Evolutionary conservation across 1,140 invertebrate genomes (phyloP).

Genomic region (Trachymyrmex septentrionalis): DNA sequence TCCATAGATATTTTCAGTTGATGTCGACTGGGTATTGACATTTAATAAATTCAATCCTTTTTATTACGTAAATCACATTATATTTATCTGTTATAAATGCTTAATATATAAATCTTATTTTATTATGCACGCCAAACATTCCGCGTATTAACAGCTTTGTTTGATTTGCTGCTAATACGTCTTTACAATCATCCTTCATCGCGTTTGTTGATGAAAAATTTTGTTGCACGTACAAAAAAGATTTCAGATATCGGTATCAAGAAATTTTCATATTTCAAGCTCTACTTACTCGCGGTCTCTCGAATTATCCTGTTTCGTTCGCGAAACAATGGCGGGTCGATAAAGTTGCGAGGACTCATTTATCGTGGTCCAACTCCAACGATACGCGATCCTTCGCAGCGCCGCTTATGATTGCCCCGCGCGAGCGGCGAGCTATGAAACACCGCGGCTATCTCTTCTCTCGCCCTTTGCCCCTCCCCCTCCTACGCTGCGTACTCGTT

Average conservation of each 20-base stretch:
- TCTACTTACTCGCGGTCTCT: slow-evolving; percentile 45
- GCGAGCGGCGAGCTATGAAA: background rate
- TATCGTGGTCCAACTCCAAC: slow-evolving; percentile 58
- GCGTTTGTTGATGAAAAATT: background rate
- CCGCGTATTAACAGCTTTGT: background rate
- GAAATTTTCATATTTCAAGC: slow-evolving; percentile 42
- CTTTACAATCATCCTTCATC: background rate
- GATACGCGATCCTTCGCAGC: slow-evolving; percentile 45
- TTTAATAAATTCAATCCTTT: background rate
- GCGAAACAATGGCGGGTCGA: slow-evolving; percentile 63
- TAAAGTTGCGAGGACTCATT: slow-evolving; percentile 71
- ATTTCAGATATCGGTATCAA: background rate
- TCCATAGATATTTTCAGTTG: too few species aligned
- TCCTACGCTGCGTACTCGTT: slow-evolving; percentile 51
- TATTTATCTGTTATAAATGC: background rate
- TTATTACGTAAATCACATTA: too few species aligned
- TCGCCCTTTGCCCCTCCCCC: slow-evolving; percentile 12
- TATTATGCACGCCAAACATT: background rate
- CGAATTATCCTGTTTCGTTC: slow-evolving; percentile 66
- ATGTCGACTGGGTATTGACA: too few species aligned
- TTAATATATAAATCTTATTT: background rate
- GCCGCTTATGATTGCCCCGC: slow-evolving; percentile 15
- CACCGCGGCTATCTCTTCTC: background rate
- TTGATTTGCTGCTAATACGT: background rate
- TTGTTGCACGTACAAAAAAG: background rate